Percentiles rank a stretch among this genome's conserved stretches.
Evolutionary conservation across 1,140 invertebrate species (phyloP).

Genomic region (Listronotus oregonensis): DNA sequence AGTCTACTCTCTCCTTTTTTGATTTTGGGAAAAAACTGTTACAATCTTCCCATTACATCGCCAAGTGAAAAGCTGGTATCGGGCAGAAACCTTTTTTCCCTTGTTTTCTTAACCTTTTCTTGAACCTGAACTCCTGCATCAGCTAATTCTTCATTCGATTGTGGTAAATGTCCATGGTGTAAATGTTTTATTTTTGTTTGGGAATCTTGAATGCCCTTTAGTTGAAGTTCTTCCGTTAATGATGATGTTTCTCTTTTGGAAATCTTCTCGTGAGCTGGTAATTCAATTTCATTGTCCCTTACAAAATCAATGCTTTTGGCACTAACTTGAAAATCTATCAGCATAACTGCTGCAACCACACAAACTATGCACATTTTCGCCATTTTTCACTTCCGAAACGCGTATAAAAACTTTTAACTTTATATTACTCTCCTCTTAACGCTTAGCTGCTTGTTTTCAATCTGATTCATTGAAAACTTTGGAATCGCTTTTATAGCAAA

Average conservation of each 20-base stretch:
- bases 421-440: background rate
- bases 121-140: too few relatives aligned
- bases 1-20: slow-evolving; percentile 30
- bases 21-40: background rate
- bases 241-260: slow-evolving; percentile 14
- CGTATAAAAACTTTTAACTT: background rate
- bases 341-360: background rate
- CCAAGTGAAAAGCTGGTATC: slow-evolving; percentile 12
- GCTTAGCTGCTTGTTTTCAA: background rate
- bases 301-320: slow-evolving; percentile 22
- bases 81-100: slow-evolving; percentile 11
- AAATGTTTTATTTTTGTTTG: too few relatives aligned
- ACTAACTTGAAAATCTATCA: background rate
- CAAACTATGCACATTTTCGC: background rate
- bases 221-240: slow-evolving; percentile 1
- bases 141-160: too few relatives aligned
- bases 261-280: slow-evolving; percentile 32
- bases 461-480: background rate
- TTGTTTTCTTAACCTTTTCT: background rate
- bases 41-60: slow-evolving; percentile 25
- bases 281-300: slow-evolving; percentile 21
- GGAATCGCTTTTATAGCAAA: slow-evolving; percentile 1
- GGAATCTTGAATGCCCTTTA: background rate
- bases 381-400: background rate
- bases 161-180: too few relatives aligned